A percentile compares a stretch with the other conserved stretches of the same genome.
phyloP scores from a whole-genome alignment of 2,113 vertebrate species.

The Copsychus sechellarum region DNA sequence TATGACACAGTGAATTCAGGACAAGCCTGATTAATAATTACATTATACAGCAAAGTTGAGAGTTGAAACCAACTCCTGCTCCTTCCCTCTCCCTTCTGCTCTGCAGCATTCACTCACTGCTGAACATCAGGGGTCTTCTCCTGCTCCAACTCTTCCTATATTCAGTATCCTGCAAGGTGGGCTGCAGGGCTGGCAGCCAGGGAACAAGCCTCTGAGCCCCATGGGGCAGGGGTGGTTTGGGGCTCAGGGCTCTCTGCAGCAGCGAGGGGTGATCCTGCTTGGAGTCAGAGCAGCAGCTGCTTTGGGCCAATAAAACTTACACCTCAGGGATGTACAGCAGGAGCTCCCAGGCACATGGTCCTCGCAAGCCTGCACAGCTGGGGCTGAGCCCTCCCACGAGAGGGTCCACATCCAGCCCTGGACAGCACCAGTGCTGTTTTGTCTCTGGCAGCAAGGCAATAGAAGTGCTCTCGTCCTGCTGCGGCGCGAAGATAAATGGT shows the following conservation, averaged over 20 bases:
- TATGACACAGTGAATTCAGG: conserved; percentile 53
- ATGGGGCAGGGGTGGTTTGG: neutral
- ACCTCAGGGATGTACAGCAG: neutral
- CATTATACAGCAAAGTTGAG: conserved; percentile 36
- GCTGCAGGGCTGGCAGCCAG: neutral
- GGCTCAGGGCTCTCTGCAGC: neutral
- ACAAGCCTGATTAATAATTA: conserved; percentile 49
- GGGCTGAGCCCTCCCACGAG: neutral
- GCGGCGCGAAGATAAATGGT: neutral
- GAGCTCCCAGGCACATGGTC: neutral
- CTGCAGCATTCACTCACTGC: rapidly evolving
- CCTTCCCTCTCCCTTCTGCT: neutral
- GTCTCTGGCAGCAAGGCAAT: conserved; percentile 15
- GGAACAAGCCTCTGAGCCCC: neutral
- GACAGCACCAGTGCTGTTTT: neutral
- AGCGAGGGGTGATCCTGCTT: neutral
- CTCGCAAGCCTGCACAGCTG: neutral
- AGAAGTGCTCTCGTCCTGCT: neutral
- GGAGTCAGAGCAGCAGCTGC: neutral
- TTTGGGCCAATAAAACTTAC: rapidly evolving
- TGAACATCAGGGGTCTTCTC: neutral
- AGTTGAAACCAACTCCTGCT: neutral
- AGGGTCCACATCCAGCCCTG: neutral
- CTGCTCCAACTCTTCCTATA: rapidly evolving
- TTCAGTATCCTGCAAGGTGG: neutral